Base-by-base conservation (phyloP, 1,140 invertebrate genomes). In the Scylla paramamosain region DNA sequence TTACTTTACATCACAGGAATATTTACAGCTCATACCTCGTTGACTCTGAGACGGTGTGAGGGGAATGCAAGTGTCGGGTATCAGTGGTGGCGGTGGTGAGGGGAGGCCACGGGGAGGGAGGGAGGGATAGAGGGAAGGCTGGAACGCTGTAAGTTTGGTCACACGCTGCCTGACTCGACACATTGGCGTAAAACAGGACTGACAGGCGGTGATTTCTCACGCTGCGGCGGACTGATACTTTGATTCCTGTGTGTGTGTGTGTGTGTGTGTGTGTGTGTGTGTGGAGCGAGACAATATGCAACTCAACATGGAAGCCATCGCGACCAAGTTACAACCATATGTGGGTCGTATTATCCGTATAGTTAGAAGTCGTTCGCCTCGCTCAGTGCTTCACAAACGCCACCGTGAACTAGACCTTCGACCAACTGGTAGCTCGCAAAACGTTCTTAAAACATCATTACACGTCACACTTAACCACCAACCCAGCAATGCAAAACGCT, bases 231-330 rank as follows among this genome's bases (percentile, higher is more conserved):
- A 20, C 20, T n/a, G 16, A n/a, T 25, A n/a, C 25, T 25, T 20
- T 77, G 20, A n/a, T 25, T 0, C 4, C 14, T 48, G 39, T 89
- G 39, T 48, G 87, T 48, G 39, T 28, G 87, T 89, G 87, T 89
- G 87, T 89, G 87, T 89, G 87, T 89, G 87, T 48, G 87, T 89
- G 39, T 89, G 87, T 46, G 87, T 46, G 87, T 89, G 39, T 89
- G 45, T 89, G 87, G 20, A 28, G 7, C 28, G 14, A 28, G 39
- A 59, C 10, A 59, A 59, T 59, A 59, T 59, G 52, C 52, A 59
- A 14, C 52, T 14, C 12, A 59, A 59, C 52, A 3, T 59, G 12
- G 52, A 14, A 12, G 52, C 52, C 16, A 59, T 59, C 52, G 10
- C 52, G 52, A 39, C 16, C 16, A 59, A 4, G 52, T 20, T 59